Evolutionary conservation across 2,797 vertebrate genomes (phyloP).

Genomic region (Rhinella marina): DNA sequence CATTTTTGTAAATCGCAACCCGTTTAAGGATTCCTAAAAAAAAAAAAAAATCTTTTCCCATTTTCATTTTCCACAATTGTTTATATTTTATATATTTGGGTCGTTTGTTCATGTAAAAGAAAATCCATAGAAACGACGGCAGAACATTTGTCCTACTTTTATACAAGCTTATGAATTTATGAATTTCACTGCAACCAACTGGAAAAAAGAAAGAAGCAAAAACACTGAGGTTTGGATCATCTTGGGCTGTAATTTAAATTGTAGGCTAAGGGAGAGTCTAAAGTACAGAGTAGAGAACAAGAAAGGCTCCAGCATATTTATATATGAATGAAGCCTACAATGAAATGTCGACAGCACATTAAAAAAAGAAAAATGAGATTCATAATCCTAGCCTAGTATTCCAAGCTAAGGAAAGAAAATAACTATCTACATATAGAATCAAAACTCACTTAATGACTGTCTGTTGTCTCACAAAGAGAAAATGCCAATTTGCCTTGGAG

Average conservation of each 20-base stretch:
- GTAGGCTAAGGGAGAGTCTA: slow-evolving; percentile 19
- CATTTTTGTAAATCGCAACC: not conserved
- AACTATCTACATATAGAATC: slow-evolving; percentile 59
- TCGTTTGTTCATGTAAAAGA: slow-evolving; percentile 13
- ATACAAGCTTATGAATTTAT: not conserved
- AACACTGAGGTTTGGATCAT: slow-evolving; percentile 29
- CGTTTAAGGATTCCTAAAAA: not conserved
- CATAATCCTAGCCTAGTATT: slow-evolving; percentile 45
- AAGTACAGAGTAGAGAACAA: slow-evolving; percentile 7
- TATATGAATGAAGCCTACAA: slow-evolving; percentile 8
- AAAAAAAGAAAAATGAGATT: slow-evolving; percentile 45
- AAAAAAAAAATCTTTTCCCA: not conserved
- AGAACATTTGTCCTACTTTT: slow-evolving; percentile 27
- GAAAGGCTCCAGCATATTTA: slow-evolving; percentile 4
- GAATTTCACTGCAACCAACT: not conserved
- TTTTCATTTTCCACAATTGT: not conserved
- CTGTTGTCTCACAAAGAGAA: slow-evolving; percentile 54
- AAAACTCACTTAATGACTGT: slow-evolving; percentile 61
- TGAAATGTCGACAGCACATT: slow-evolving; percentile 29
- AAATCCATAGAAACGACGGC: not conserved
- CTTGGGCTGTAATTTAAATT: slow-evolving; percentile 3
- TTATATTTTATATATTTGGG: slow-evolving; percentile 13
- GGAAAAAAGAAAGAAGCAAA: not conserved
- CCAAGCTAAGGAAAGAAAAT: slow-evolving; percentile 46
- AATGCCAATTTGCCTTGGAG: slow-evolving; percentile 61